phyloP scores from a whole-genome alignment of 2,113 vertebrate species.

The Vidua chalybeata region DNA sequence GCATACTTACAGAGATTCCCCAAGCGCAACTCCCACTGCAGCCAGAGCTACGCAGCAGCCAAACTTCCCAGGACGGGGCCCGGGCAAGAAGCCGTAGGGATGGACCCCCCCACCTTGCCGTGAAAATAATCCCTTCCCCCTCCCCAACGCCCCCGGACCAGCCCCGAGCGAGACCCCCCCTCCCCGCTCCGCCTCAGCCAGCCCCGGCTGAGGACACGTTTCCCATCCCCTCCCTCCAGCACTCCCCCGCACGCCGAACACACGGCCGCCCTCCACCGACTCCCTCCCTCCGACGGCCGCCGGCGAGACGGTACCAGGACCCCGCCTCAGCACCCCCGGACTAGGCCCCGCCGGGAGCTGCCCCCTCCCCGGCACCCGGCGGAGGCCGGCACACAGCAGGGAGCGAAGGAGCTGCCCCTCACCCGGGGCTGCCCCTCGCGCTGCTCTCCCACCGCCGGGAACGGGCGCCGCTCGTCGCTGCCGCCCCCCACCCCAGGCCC shows the following conservation, averaged over 20 bases:
- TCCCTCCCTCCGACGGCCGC: not conserved
- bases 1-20: not conserved
- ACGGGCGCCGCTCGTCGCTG: not conserved
- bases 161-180: not conserved
- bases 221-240: not conserved
- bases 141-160: not conserved
- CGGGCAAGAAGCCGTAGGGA: not conserved
- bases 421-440: not conserved
- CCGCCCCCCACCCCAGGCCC: not conserved
- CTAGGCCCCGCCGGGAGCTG: not conserved
- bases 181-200: not conserved
- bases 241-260: slow-evolving; percentile 7
- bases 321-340: not conserved
- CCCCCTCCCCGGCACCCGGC: not conserved
- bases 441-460: not conserved
- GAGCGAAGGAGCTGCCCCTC: not conserved
- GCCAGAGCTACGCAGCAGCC: not conserved
- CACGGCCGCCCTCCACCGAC: not conserved
- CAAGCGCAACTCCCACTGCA: not conserved
- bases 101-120: too few species aligned
- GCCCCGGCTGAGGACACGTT: not conserved
- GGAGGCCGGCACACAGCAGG: not conserved
- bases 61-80: not conserved
- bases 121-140: not conserved
- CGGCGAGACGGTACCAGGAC: not conserved